phyloP scores from a whole-genome alignment of 2,888 invertebrate species.

The Keiferia lycopersicella region DNA sequence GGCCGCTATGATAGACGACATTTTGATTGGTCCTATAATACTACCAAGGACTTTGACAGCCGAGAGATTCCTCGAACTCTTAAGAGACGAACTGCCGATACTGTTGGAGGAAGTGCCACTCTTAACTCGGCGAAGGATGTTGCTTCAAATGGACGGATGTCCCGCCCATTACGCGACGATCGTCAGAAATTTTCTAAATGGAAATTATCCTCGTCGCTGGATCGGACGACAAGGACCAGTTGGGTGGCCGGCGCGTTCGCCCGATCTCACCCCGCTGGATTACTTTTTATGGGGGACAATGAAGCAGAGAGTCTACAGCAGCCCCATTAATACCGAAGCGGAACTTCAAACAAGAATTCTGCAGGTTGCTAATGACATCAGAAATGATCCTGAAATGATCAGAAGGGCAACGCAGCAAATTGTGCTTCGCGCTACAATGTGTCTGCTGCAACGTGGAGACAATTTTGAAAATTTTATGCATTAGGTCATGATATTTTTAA shows the following conservation, averaged over 20 bases:
- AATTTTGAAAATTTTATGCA: not conserved
- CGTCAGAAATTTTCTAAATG: slow-evolving; percentile 7
- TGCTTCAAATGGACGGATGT: slow-evolving; percentile 9
- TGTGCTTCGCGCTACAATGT: not conserved
- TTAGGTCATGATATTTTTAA: not conserved
- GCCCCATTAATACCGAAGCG: not conserved
- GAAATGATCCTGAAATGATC: not conserved
- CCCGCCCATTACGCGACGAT: not conserved
- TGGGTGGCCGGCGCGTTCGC: slow-evolving; percentile 32
- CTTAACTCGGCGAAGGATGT: not conserved
- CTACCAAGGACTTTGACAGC: slow-evolving; percentile 1
- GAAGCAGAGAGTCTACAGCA: not conserved
- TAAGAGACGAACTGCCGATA: not conserved
- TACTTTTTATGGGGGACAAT: slow-evolving; percentile 31
- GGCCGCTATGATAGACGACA: slow-evolving; percentile 10
- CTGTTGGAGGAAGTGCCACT: slow-evolving; percentile 2
- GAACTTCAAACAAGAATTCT: not conserved
- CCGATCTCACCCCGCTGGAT: slow-evolving; percentile 30
- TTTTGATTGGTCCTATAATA: slow-evolving; percentile 10
- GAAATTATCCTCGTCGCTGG: slow-evolving; percentile 24
- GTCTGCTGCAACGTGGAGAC: not conserved
- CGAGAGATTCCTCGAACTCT: not conserved
- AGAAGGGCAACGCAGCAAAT: not conserved
- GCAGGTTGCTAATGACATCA: not conserved
- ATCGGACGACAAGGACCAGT: slow-evolving; percentile 30